Evolutionary conservation across 1,140 invertebrate species (phyloP).

Genomic region (Pygmarrhopalites habei): DNA sequence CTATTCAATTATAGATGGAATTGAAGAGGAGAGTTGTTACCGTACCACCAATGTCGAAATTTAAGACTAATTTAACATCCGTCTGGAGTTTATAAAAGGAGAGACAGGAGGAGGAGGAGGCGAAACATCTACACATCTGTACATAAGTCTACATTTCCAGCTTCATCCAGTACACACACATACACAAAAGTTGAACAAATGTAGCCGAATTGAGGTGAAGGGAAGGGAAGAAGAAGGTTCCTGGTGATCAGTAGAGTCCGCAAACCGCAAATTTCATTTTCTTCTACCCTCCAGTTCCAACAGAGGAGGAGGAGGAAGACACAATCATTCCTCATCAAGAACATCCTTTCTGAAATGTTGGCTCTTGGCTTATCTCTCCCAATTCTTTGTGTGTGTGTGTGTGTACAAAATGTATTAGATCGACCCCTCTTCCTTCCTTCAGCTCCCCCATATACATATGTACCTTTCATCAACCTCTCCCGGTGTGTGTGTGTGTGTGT

Average conservation of each 20-base stretch:
- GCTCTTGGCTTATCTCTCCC: background rate
- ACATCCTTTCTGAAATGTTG: slow-evolving; percentile 15
- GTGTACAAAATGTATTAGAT: too few species aligned
- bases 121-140: too few species aligned
- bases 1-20: slow-evolving; percentile 16
- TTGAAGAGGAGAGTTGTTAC: slow-evolving; percentile 3
- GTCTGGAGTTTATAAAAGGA: slow-evolving; percentile 10
- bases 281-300: slow-evolving; percentile 13
- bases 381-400: too few species aligned
- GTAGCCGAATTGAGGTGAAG: background rate
- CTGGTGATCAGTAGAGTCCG: slow-evolving; percentile 12
- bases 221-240: background rate
- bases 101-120: too few species aligned
- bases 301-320: too few species aligned
- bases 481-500: too few species aligned
- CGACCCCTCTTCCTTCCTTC: too few species aligned
- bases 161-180: too few species aligned
- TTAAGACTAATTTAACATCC: slow-evolving; percentile 14
- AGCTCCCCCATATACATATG: too few species aligned
- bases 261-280: slow-evolving; percentile 31
- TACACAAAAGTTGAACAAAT: too few species aligned
- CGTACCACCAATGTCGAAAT: slow-evolving; percentile 4
- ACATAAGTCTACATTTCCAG: too few species aligned
- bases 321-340: slow-evolving; percentile 29
- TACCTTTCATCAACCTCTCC: too few species aligned